Evolutionary conservation across 2,113 vertebrate species (phyloP).

Genomic region (Prinia subflava): DNA sequence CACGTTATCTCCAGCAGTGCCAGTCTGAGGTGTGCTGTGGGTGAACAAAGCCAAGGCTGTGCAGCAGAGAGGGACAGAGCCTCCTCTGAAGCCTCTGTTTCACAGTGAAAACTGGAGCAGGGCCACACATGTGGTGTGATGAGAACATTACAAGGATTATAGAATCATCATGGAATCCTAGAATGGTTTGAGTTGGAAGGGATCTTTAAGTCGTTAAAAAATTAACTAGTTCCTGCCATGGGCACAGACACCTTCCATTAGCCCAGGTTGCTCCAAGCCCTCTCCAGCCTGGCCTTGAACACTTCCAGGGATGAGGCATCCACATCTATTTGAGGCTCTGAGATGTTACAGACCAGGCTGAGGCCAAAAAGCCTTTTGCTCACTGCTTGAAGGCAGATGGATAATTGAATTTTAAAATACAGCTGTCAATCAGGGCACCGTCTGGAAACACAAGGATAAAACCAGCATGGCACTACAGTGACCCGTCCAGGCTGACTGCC

Average conservation of each 20-base stretch:
- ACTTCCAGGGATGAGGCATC: neutral
- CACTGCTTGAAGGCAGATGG: neutral
- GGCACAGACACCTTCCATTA: neutral
- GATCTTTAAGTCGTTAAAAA: neutral
- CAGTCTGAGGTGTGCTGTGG: neutral
- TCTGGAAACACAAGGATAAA: neutral
- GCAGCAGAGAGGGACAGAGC: neutral
- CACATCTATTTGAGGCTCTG: neutral
- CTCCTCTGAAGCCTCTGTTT: neutral
- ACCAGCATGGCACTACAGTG: neutral
- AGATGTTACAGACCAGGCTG: neutral
- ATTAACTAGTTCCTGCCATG: neutral
- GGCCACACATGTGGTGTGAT: neutral
- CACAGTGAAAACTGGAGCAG: neutral
- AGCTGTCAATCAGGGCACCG: neutral
- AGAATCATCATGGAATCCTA: neutral
- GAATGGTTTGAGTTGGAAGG: neutral
- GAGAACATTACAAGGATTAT: accelerated
- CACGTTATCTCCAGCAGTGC: neutral
- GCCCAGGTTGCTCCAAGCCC: neutral
- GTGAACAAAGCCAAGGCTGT: neutral
- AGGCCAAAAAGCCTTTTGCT: neutral
- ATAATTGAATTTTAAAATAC: neutral
- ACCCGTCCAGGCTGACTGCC: neutral
- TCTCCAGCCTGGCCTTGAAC: neutral